These are phyloP conservation scores for Drosophila mimetica DNA, from an alignment of 2,888 invertebrate species.

Conservation along the genomic window DNA sequence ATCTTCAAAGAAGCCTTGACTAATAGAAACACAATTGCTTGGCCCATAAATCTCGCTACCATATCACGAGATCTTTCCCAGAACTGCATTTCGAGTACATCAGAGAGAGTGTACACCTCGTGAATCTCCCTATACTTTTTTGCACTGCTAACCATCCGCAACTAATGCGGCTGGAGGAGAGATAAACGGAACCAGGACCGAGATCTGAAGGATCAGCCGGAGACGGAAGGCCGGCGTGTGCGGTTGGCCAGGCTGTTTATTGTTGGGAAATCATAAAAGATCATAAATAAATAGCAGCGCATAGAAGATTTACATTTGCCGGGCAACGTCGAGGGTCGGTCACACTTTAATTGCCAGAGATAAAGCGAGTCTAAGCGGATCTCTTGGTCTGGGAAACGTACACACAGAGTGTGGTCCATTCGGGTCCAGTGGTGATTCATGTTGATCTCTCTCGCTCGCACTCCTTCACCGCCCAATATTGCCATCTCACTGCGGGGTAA, in stretches of 20 bases:
- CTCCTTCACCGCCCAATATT: background rate
- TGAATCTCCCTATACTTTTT: conserved; percentile 33
- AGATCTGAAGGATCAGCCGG: conserved; percentile 3
- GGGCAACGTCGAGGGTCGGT: conserved; percentile 50
- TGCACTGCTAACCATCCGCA: conserved; percentile 63
- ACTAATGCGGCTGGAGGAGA: conserved; percentile 55
- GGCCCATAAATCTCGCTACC: conserved; percentile 41
- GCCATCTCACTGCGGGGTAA: conserved; percentile 48
- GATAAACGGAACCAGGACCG: conserved; percentile 14
- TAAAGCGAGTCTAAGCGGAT: conserved; percentile 69
- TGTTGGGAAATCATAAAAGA: conserved; percentile 68
- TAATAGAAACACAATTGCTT: conserved; percentile 12
- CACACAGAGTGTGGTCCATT: conserved; percentile 40
- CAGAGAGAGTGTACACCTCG: conserved; percentile 39
- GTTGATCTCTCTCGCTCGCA: conserved; percentile 7
- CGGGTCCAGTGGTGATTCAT: conserved; percentile 56
- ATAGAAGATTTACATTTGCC: conserved; percentile 58
- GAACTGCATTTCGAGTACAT: conserved; percentile 31
- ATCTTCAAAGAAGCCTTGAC: conserved; percentile 7
- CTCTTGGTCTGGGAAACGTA: conserved; percentile 58
- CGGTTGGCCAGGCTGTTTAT: conserved; percentile 61
- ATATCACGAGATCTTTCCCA: conserved; percentile 38
- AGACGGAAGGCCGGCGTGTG: conserved; percentile 63
- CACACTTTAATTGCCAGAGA: conserved; percentile 77
- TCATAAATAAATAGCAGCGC: conserved; percentile 70